A percentile compares a stretch with the other conserved stretches of the same genome.
Conservation (phyloP, 2,797 vertebrate species). For the Octomys mimax region DNA sequence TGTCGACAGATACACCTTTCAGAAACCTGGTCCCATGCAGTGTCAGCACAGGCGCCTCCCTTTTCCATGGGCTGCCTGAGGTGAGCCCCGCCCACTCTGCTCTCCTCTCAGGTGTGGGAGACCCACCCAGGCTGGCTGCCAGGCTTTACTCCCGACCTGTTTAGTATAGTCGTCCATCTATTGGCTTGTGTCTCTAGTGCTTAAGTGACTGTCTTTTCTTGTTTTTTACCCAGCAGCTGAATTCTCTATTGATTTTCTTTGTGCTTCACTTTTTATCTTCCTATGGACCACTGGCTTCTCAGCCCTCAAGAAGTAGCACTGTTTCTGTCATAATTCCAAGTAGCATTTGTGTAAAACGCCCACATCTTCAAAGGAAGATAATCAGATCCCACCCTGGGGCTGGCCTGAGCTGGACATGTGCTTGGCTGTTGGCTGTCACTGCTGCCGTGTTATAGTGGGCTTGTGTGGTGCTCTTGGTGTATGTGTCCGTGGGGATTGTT, state of each 20-base stretch:
- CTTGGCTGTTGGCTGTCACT: not conserved
- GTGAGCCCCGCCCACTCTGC: accelerated
- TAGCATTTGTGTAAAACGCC: not conserved
- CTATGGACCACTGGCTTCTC: not conserved
- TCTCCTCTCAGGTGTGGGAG: not conserved
- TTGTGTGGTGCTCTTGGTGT: not conserved
- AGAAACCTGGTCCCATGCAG: not conserved
- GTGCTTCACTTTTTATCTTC: not conserved
- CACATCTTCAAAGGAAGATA: not conserved
- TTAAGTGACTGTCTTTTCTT: not conserved
- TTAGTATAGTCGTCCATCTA: not conserved
- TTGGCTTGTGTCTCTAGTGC: not conserved
- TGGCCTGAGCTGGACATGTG: not conserved
- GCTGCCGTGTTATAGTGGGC: not conserved
- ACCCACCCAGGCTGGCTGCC: not conserved
- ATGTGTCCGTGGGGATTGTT: not conserved
- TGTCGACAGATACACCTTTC: not conserved
- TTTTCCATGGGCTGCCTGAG: not conserved
- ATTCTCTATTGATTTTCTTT: not conserved
- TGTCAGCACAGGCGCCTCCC: not conserved
- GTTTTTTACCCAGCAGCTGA: not conserved
- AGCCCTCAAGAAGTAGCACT: not conserved
- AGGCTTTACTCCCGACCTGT: not conserved
- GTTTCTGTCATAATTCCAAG: slow-evolving; percentile 12
- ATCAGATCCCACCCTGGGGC: not conserved